Conservation (phyloP, 2,113 vertebrate genomes). For the Albula goreensis region DNA sequence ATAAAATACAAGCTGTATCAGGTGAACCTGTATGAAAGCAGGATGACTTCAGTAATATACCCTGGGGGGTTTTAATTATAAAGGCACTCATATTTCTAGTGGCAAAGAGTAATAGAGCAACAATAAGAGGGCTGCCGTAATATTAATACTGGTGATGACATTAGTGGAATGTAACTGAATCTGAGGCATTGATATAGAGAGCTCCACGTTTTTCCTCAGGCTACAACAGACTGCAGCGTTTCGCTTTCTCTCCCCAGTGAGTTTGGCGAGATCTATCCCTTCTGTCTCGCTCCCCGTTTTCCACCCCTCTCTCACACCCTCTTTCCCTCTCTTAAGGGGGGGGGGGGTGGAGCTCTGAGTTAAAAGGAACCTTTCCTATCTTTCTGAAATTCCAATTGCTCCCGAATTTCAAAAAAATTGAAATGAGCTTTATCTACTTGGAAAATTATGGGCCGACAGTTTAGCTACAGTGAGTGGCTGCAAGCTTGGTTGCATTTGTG, state of each 20-base stretch:
- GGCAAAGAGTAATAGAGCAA: not conserved
- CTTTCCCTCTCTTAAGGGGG: not conserved
- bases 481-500: not conserved
- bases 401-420: not conserved
- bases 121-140: not conserved
- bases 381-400: not conserved
- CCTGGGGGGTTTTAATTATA: conserved; percentile 13
- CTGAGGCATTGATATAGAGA: conserved; percentile 7
- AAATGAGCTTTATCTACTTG: not conserved
- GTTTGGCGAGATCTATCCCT: conserved; percentile 12
- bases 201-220: conserved; percentile 15
- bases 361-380: not conserved
- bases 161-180: conserved; percentile 15
- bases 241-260: conserved; percentile 7
- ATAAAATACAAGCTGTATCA: conserved; percentile 9
- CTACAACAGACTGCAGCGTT: not conserved
- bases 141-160: conserved; percentile 26
- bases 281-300: not conserved
- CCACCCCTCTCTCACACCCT: not conserved
- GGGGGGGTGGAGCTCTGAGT: not conserved
- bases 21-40: not conserved
- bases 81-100: conserved; percentile 27
- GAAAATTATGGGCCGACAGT: too few species aligned
- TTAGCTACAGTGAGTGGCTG: not conserved
- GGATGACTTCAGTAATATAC: conserved; percentile 18